Percentiles rank a stretch among this genome's conserved stretches.
Conservation (phyloP, 2,113 vertebrate genomes). For the Oophaga pumilio region DNA sequence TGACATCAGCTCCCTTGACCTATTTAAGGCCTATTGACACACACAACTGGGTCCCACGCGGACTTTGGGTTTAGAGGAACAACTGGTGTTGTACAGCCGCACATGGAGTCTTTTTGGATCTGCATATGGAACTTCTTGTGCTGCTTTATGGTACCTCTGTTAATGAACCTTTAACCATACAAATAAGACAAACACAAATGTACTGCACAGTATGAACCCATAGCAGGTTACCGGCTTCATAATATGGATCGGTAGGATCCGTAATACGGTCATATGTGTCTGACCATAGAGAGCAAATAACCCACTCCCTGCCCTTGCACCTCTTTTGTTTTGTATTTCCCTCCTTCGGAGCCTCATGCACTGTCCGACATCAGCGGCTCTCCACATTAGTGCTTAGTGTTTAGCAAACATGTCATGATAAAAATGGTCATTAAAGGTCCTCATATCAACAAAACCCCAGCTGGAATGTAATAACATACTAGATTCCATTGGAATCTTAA, state of each 20-base stretch:
- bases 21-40: no score
- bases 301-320: not conserved
- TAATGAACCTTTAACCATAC: no score
- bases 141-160: not conserved
- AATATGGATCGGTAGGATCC: not conserved
- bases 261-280: not conserved
- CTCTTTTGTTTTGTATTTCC: not conserved
- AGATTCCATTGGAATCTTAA: not conserved
- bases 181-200: no score
- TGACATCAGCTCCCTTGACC: no score
- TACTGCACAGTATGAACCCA: not conserved
- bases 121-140: no score
- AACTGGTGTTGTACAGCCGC: no score
- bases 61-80: no score
- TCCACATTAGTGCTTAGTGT: slow-evolving; percentile 5
- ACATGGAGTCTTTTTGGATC: no score
- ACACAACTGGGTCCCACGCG: no score
- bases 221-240: not conserved
- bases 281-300: not conserved
- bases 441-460: not conserved
- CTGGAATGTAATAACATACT: not conserved
- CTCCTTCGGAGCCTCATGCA: not conserved
- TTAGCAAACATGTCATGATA: slow-evolving; percentile 25
- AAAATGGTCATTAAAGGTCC: slow-evolving; percentile 5
- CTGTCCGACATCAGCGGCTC: not conserved